Percentiles rank a stretch among this genome's conserved stretches.
These are phyloP conservation scores for Willisornis vidua DNA, from an alignment of 2,113 vertebrate genomes.

Conservation along the genomic window DNA sequence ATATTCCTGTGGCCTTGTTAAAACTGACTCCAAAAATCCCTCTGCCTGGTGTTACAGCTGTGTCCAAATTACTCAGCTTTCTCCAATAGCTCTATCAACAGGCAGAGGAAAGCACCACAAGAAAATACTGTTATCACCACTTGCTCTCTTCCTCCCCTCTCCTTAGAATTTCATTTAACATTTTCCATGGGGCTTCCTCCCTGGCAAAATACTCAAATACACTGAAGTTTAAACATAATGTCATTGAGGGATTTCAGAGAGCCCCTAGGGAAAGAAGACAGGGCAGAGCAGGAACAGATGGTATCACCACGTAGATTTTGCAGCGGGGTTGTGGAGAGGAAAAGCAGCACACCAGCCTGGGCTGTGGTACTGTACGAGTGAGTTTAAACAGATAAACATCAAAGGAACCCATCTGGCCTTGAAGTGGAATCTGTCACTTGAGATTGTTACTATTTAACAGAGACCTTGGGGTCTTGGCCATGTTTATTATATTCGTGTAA, in stretches of 20 bases:
- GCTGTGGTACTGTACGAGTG: neutral
- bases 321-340: neutral
- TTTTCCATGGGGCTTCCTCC: neutral
- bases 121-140: neutral
- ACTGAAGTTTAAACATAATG: neutral
- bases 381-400: conserved; percentile 56
- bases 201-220: neutral
- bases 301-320: neutral
- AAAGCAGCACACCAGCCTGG: neutral
- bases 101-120: neutral
- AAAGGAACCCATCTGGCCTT: conserved; percentile 45
- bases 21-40: neutral
- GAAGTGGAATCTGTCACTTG: conserved; percentile 41
- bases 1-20: neutral
- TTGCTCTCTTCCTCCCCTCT: neutral
- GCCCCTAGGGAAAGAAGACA: neutral
- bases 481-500: neutral
- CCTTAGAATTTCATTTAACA: neutral
- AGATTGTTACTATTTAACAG: conserved; percentile 32
- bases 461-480: conserved; percentile 46
- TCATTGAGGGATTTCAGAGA: neutral
- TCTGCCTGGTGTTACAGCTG: neutral
- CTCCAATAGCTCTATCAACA: neutral
- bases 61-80: neutral
- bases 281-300: neutral